Conservation (phyloP, 2,113 vertebrate species). For the Hucho hucho region DNA sequence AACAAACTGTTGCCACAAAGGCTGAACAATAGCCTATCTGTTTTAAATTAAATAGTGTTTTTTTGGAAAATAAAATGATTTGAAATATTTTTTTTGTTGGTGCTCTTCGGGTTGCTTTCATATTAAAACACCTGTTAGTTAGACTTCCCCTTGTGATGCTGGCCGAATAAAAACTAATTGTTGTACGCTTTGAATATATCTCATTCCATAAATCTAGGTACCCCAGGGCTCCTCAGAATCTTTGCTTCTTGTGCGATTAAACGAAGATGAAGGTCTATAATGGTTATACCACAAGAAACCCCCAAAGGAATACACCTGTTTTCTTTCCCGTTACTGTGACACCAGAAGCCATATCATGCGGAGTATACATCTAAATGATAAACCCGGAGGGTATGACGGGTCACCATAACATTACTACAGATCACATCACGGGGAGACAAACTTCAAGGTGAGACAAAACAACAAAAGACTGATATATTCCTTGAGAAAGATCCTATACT, state of each 20-base stretch:
- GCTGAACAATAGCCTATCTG: slow-evolving; percentile 41
- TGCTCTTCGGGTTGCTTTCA: slow-evolving; percentile 58
- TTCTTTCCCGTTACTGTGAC: slow-evolving; percentile 55
- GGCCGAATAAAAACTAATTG: slow-evolving; percentile 60
- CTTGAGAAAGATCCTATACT: neutral
- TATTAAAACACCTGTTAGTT: slow-evolving; percentile 51
- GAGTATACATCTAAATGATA: slow-evolving; percentile 69
- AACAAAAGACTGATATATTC: slow-evolving; percentile 28
- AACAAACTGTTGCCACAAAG: slow-evolving; percentile 66
- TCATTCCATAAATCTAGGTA: slow-evolving; percentile 77
- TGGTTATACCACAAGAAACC: slow-evolving; percentile 71
- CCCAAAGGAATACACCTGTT: slow-evolving; percentile 70
- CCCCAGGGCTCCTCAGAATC: slow-evolving; percentile 70
- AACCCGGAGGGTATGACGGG: slow-evolving; percentile 61
- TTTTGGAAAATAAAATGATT: slow-evolving; percentile 58
- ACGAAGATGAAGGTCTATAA: slow-evolving; percentile 74
- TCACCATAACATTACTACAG: slow-evolving; percentile 56
- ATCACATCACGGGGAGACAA: slow-evolving; percentile 64
- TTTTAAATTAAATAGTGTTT: slow-evolving; percentile 46
- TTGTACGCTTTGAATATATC: slow-evolving; percentile 78
- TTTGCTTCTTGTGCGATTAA: slow-evolving; percentile 76
- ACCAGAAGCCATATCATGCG: slow-evolving; percentile 66
- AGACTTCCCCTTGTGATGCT: slow-evolving; percentile 58
- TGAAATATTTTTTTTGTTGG: slow-evolving; percentile 32
- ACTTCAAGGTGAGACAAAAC: slow-evolving; percentile 70